Conservation (phyloP, 2,888 invertebrate genomes). For the Bugula neritina region DNA sequence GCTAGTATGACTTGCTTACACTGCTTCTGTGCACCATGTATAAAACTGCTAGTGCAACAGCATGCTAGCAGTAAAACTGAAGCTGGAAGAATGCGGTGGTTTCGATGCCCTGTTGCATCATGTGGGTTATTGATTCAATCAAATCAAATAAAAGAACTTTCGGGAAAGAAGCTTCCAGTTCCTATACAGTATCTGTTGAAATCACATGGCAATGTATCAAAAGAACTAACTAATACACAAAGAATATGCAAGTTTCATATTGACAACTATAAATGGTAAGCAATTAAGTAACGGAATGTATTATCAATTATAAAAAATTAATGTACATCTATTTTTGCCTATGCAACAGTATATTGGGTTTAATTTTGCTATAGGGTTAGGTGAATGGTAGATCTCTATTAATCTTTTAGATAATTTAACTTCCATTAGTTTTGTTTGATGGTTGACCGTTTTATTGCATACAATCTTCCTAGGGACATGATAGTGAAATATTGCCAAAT, state of each 20-base stretch:
- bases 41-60: not conserved
- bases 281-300: not conserved
- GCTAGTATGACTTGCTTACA: conserved; percentile 6
- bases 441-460: too few species aligned
- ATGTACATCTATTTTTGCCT: not conserved
- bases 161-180: not conserved
- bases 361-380: too few species aligned
- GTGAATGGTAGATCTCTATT: too few species aligned
- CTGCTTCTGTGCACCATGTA: not conserved
- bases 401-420: too few species aligned
- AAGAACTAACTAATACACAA: not conserved
- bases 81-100: not conserved
- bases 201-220: not conserved
- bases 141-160: conserved; percentile 2
- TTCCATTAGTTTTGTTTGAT: too few species aligned
- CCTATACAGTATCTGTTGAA: not conserved
- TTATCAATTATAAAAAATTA: not conserved
- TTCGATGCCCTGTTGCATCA: not conserved
- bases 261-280: not conserved
- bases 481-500: too few species aligned
- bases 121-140: not conserved
- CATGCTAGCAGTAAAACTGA: not conserved
- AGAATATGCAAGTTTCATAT: not conserved
- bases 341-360: too few species aligned
- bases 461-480: too few species aligned